Evolutionary conservation across 2,797 vertebrate species (phyloP).

Genomic region (Sebastes oblongus): DNA sequence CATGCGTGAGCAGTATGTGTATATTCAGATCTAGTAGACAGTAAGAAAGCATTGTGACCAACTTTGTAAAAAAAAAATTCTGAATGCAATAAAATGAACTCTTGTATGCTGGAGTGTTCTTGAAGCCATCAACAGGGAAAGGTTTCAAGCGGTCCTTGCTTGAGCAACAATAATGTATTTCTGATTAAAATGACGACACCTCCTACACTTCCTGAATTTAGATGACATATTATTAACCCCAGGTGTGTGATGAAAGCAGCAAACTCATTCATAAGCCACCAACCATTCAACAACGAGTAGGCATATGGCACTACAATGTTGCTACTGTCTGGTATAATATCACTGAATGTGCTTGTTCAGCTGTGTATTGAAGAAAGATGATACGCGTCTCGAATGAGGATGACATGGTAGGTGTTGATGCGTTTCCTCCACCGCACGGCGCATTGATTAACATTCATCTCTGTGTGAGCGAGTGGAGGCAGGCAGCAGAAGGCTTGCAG

Average conservation of each 20-base stretch:
- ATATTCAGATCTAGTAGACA: neutral
- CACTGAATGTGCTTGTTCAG: neutral
- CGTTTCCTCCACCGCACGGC: slow-evolving; percentile 43
- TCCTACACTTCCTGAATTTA: neutral
- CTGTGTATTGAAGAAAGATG: slow-evolving; percentile 7
- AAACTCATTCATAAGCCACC: neutral
- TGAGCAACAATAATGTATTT: neutral
- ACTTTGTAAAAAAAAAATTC: neutral
- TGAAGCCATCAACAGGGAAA: neutral
- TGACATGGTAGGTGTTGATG: slow-evolving; percentile 53
- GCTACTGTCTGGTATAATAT: neutral
- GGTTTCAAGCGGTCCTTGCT: neutral
- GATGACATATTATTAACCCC: neutral
- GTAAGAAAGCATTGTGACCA: neutral
- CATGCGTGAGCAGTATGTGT: neutral
- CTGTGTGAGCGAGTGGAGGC: slow-evolving; percentile 60
- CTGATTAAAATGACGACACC: neutral
- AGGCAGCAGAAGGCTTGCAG: slow-evolving; percentile 31
- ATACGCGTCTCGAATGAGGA: slow-evolving; percentile 35
- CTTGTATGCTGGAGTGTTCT: neutral
- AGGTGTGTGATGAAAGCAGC: neutral
- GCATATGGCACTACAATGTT: neutral
- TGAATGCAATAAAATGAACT: neutral
- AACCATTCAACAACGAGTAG: neutral
- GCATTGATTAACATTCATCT: slow-evolving; percentile 78